Base-by-base conservation (phyloP, 2,888 invertebrate species). In the Nomada flava region DNA sequence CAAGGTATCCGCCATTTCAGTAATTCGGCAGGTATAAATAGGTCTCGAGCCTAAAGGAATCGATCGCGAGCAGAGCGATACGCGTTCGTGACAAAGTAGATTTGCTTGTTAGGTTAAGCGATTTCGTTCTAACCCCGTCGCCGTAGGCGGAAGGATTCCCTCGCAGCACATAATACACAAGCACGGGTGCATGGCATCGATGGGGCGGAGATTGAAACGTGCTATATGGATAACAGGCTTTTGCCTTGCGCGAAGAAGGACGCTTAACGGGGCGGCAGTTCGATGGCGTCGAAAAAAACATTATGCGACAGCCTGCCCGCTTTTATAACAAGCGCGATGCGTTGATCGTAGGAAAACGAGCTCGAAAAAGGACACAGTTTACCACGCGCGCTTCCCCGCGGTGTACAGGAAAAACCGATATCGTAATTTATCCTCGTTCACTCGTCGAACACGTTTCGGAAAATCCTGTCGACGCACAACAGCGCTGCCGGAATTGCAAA, bases 281-380 rank as follows among this genome's bases (percentile, higher is more conserved):
- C 70, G 79, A 76, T 57, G 84, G 79, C 79, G 72, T 11, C 67
- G 79, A 83, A 84, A 86, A 36, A 84, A 84, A 72, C 76, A 72
- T 70, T 79, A 70, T 75, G 59, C 71, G 86, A 86, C 84, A 68
- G 79, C 69, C 78, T 62, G 76, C 13, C 53, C 76, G 72, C 52
- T 79, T 76, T 73, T 76, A 74, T 67, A 76, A 59, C 70, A 67
- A 64, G 73, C 55, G 26, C 68, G 72, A 68, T 69, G 68, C 52
- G 76, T 83, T 73, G 77, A 83, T 86, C 59, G 72, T 47, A 15
- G 73, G 86, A 86, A 86, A 84, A 86, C 77, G 57, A 60, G 68
- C 70, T 71, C 65, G 67, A 73, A 63, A 79, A 76, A 76, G 80
- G 68, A 76, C 69, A 65, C 75, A 26, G 20, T 53, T 36, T 70